Conservation (phyloP, 2,113 vertebrate genomes). For the Daphoenositta chrysoptera region DNA sequence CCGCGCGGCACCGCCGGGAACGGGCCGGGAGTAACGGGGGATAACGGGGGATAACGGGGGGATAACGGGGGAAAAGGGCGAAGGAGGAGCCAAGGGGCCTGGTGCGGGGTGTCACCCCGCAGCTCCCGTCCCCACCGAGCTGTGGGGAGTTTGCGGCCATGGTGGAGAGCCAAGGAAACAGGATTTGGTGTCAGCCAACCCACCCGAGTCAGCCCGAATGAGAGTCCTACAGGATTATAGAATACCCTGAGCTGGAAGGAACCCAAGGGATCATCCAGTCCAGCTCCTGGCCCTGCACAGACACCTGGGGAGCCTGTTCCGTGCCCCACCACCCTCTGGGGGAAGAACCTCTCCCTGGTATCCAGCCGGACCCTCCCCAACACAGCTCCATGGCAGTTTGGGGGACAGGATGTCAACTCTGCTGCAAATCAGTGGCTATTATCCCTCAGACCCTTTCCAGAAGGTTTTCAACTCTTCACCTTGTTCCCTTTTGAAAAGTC, state of each 20-base stretch:
- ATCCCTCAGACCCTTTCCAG: not conserved
- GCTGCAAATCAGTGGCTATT: not conserved
- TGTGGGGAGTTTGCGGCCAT: fast-evolving
- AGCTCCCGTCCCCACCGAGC: fast-evolving
- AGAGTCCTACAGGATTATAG: fast-evolving
- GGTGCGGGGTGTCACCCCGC: not conserved
- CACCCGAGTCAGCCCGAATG: fast-evolving
- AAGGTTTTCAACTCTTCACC: fast-evolving
- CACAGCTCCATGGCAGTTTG: not conserved
- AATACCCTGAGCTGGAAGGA: not conserved
- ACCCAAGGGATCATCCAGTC: no score
- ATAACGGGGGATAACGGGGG: not conserved
- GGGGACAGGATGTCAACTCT: no score
- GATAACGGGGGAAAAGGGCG: no score
- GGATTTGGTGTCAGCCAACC: fast-evolving
- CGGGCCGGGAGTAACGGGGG: no score
- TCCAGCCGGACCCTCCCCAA: not conserved
- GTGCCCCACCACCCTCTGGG: not conserved
- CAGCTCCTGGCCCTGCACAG: not conserved
- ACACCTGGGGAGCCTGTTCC: no score
- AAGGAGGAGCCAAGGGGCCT: not conserved
- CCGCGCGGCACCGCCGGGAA: not conserved
- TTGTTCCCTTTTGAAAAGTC: not conserved
- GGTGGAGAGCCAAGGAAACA: not conserved
- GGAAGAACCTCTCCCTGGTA: not conserved